phyloP scores from a whole-genome alignment of 2,113 vertebrate species.

The Ranitomeya imitator region DNA sequence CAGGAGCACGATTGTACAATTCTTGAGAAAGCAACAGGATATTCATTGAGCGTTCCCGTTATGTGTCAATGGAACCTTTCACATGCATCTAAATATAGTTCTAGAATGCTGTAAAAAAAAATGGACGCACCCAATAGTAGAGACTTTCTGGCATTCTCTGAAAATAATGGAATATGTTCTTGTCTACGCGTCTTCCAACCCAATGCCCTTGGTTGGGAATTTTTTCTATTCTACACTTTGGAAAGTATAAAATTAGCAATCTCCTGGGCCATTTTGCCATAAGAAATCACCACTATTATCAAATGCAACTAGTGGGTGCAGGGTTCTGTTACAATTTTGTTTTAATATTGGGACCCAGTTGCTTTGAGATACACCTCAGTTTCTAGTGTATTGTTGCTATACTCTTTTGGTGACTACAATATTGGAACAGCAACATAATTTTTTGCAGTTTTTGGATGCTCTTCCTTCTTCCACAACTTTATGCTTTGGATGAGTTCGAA shows the following conservation, averaged over 20 bases:
- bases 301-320: too few relatives aligned
- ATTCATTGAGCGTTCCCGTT: conserved; percentile 41
- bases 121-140: conserved; percentile 29
- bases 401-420: background rate
- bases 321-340: too few relatives aligned
- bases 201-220: background rate
- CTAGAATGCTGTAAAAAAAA: conserved; percentile 28
- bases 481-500: background rate
- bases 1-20: conserved; percentile 17
- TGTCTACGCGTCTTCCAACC: background rate
- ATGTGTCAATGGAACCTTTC: conserved; percentile 48
- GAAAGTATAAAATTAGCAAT: too few relatives aligned
- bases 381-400: background rate
- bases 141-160: conserved; percentile 11
- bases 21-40: conserved; percentile 53
- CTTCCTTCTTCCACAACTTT: background rate
- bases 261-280: too few relatives aligned
- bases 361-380: too few relatives aligned
- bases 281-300: too few relatives aligned
- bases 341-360: too few relatives aligned
- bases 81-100: conserved; percentile 55
- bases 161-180: background rate
- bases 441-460: background rate
- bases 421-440: background rate
- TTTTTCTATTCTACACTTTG: background rate